Base-by-base conservation (phyloP, 2,888 invertebrate species). In the Eilema depressum region DNA sequence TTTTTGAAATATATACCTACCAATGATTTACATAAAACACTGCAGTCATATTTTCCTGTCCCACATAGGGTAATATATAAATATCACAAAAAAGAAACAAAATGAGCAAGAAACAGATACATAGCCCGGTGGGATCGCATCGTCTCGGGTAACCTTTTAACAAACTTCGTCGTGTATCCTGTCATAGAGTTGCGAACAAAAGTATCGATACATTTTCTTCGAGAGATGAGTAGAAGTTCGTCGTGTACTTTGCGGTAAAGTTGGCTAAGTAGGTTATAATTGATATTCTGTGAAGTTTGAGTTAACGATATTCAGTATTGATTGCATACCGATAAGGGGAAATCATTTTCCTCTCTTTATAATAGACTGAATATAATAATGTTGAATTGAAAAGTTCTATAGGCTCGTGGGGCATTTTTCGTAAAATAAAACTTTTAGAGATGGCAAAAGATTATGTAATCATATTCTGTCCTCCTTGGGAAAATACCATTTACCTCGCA, bases 181-280 rank as follows among this genome's bases (percentile, higher is more conserved):
- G 86, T 86, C 86, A 86, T 86, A 82, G 81, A 87, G 87, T 89
- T 89, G 71, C 74, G 75, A 87, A 86, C 85, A 87, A 89, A 89
- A 89, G 88, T 88, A 86, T 78, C 73, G 84, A 87, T 88, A 87
- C 86, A 83, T 86, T 86, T 85, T 74, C 82, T 81, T 75, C 66
- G 66, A 66, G 73, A 79, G 73, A 80, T 82, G 81, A 79, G 80
- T 79, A 75, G 75, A 79, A 81, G 69, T 70, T 69, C 14, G 64
- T 62, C 66, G 57, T 74, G 67, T 71, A 68, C 62, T 75, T 47
- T 75, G 70, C 72, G 72, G 57, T 61, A 10, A 74, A 81, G 73
- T 82, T 79, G 68, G 3, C 63, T 66, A 73, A 81, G 75, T 73
- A 77, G 69, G 75, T 74, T 75, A 81, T 81, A 81, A 83, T 82